Base-by-base conservation (phyloP, 2,113 vertebrate species). In the Myiozetetes cayanensis region DNA sequence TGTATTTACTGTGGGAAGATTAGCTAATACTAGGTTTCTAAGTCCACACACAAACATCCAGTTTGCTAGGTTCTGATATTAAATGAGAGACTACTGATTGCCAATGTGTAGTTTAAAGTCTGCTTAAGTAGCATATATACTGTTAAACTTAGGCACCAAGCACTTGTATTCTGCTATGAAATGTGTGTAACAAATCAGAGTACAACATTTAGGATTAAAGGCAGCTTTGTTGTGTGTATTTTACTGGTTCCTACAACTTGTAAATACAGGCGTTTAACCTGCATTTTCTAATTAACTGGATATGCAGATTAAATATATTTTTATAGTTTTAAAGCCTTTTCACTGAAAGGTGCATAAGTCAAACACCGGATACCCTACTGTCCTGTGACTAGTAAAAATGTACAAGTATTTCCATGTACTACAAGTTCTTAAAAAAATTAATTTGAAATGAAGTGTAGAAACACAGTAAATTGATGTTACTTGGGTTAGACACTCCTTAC, bases 151-250 rank as follows among this genome's bases (percentile, higher is more conserved):
- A 94, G 97, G 97, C 96, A 98, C 95, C 89, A 97, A 97, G 97
- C 80, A 95, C 95, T 93, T 97, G 96, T 93, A 93, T 86, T 98
- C 88, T 95, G 75, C 93, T 93, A 96, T 87, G 82, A 96, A 91
- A 9, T 56, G 90, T 72, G 86, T 66, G 82, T 43, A 89, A 96
- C 80, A 83, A 93, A 73, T 17, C 15, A 16, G 16, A 95, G 59
- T 90, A 96, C 75, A 97, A 97, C 93, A 87, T 63, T 95, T 87
- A 97, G 76, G 96, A 92, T 66, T 89, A 68, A 98, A 97, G 97
- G 97, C 97, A 98, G 97, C 90, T 89, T 98, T 97, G 97, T 92
- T 97, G 70, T 25, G 22, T 82, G 85, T 93, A 88, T 95, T 91
- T 96, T 62, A 95, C 96, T 89, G 80, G 93, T 94, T 93, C 94